Evolutionary conservation across 2,113 vertebrate genomes (phyloP).

Genomic region (Clinocottus analis): DNA sequence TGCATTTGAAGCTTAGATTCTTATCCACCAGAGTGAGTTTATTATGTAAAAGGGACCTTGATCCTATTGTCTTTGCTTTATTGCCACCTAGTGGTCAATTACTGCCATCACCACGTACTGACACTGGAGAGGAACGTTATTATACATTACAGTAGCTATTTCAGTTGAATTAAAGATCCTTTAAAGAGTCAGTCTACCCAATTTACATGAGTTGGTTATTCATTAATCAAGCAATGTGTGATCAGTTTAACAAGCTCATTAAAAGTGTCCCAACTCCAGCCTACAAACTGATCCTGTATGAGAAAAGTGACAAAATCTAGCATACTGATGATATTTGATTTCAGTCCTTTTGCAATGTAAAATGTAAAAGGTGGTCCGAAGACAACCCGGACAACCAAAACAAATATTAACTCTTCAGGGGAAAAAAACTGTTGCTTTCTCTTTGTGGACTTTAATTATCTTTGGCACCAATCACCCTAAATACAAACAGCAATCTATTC

Average conservation of each 20-base stretch:
- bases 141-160: background rate
- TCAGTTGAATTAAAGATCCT: background rate
- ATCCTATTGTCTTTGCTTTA: background rate
- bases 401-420: background rate
- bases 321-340: background rate
- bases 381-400: background rate
- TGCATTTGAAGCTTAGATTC: background rate
- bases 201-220: background rate
- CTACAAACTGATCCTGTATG: background rate
- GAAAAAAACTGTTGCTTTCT: no score
- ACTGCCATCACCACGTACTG: slow-evolving; percentile 21
- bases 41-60: rapidly evolving
- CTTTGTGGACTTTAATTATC: no score
- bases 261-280: background rate
- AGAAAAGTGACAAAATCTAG: background rate
- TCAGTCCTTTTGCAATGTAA: background rate
- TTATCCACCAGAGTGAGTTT: background rate
- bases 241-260: background rate
- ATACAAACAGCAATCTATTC: background rate
- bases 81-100: slow-evolving; percentile 50
- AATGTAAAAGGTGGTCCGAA: background rate
- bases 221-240: background rate
- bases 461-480: no score
- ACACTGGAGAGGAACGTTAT: background rate
- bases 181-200: background rate